Base-by-base conservation (phyloP, 2,888 invertebrate species). In the Drosophila neotestacea region DNA sequence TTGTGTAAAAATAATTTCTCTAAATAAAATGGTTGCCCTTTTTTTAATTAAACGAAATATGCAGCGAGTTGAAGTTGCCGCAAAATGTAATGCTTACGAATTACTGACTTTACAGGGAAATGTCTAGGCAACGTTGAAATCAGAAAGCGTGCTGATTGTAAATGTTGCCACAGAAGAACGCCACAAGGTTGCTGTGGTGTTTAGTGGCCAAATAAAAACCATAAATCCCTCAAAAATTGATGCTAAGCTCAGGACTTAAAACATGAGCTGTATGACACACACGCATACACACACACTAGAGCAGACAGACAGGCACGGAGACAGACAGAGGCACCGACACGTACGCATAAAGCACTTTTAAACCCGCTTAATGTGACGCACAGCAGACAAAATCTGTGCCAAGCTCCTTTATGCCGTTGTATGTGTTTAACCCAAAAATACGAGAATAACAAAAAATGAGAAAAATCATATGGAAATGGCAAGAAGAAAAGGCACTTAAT, bases 201-300 rank as follows among this genome's bases (percentile, higher is more conserved):
- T 73, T 73, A 41, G 75, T 74, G 79, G 73, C 63, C 55, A 66
- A 58, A 70, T 69, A 62, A 69, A 77, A 74, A 63, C 76, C 74
- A 70, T 77, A 75, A 81, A 81, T 87, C 89, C 77, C 85, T 77
- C 67, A 81, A 85, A 84, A 89, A 81, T 85, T 84, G 77, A 84
- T 87, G 85, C 70, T 89, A 85, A 85, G 79, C 75, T 70, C 36
- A 32, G 65, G 64, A 58, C 80, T 89, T 88, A 77, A 78, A 81
- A 66, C 77, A 60, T 68, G 68, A 86, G 72, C 82, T 61, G 46
- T 47, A 55, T 44, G 50, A 50, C 70, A 52, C 48, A 54, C 59
- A 32, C 59, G 48, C n/a, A 47, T 28, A 62, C 16, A 22, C 51
- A 44, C 50, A 47, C 9, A 32, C 32, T 10, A 36, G 44, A 10